Evolutionary conservation across 2,113 vertebrate species (phyloP), one percentile per base, ranked within the genome.

Genomic region (Talpa occidentalis): DNA sequence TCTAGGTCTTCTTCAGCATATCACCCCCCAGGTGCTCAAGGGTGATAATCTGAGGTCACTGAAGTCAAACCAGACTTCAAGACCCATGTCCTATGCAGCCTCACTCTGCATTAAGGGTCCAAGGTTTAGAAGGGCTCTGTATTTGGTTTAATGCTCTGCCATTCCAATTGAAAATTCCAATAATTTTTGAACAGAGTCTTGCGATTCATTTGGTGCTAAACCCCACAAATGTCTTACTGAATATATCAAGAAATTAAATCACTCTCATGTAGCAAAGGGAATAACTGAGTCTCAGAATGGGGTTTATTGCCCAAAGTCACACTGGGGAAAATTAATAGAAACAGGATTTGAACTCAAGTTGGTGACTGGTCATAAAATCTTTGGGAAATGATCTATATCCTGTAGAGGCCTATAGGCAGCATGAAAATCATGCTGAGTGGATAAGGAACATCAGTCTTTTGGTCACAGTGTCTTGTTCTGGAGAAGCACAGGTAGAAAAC

Each of bases 101-200:
- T 15, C 52, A 37, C 1, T 72, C 19, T 10, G 69, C 37, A 70
- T 1, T 10, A 40, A 56, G 24, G 1, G 5, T 22, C 82, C 22
- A 52, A 40, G 3, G 0, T 0, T 0, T 6, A 40, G n/a, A 78
- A 86, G 6, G 2, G 6, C 14, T 12, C 30, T n/a, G 0, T 35
- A 28, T 17, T 70, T 52, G 28, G 10, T 30, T 35, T 60, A 19
- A 69, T 30, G 3, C 35, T 37, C 24, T 78, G 59, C 40, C 49
- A 3, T n/a, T 10, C 0, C 4, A 14, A 26, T 78, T 28, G 47
- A 86, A 78, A 72, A 24, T 59, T 44, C 70, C 42, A 73, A 17
- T 69, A n/a, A 69, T 15, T 62, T 82, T n/a, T 35, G 2, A 56
- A 19, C 7, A 32, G 10, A 1, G 0, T 40, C 11, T 37, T 17